Base-by-base conservation (phyloP, 2,888 invertebrate genomes). In the Crocallis elinguaria region DNA sequence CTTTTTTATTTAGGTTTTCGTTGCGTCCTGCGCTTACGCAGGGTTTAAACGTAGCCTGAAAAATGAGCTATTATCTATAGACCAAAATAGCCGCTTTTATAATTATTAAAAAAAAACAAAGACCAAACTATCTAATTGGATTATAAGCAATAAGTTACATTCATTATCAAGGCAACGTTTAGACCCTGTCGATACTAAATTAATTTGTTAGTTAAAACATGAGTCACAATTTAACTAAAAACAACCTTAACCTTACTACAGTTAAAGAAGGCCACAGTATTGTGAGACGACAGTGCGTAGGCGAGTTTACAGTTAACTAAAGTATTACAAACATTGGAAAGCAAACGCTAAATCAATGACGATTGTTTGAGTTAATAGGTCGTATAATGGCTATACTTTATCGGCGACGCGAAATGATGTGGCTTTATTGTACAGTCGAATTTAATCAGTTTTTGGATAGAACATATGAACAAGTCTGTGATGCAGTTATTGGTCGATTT, bases 291-390 rank as follows among this genome's bases (percentile, higher is more conserved):
- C 29, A 4, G 17, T 16, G 41, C 43, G 48, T 54, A 33, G 53
- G 48, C 33, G 53, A 54, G 39, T 33, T 49, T 33, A 54, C 53
- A 29, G 53, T 48, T 54, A 48, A 48, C 41, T 32, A 30, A 52
- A 42, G 51, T 51, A 23, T 45, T 45, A 45, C 51, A 36, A 49
- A 42, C 36, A 27, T 33, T 30, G 25, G 39, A 46, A 48, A 48
- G 38, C 27, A 32, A 43, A 38, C 32, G 30, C 16, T 29, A 49
- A 33, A 49, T 49, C 48, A 38, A 48, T 46, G 3, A 33, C 45
- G 8, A 39, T 37, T 30, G 46, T 48, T 53, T 43, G 37, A 43
- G 25, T 25, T 35, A 12, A 32, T 13, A 12, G 43, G 32, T 35
- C 23, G 21, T 36, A 7, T 11, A 23, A 23, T 37, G 27, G 29